Evolutionary conservation across 1,140 invertebrate genomes (phyloP), one percentile per base, ranked within the genome.

Genomic region (Dryas iulia): DNA sequence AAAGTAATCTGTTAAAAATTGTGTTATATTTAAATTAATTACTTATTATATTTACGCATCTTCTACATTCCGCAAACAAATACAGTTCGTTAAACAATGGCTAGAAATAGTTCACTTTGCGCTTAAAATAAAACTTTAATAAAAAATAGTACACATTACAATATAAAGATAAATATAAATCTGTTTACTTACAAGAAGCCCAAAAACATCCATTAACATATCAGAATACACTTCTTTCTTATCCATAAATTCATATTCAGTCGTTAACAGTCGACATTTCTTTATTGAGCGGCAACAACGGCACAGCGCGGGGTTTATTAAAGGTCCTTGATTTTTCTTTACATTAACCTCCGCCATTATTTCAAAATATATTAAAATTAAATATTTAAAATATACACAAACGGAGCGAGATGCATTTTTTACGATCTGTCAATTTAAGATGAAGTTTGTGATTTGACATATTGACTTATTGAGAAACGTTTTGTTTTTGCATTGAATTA

Each of bases 151-250:
- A 28, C 6, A 28, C 6, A 28, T 39, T 18, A 14, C n/a, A 2
- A 39, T 39, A 14, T 21, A 47, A 18, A 18, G 7, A 47, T 1
- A 47, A 47, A 25, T n/a, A 25, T 56, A 56, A 61, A 33, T 53
- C 8, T 12, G 18, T 66, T 69, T 24, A 73, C 61, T 69, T 71
- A 89, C 86, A 53, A 86, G 74, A 14, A 89, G 70, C 5, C 84
- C 84, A 70, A 86, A 89, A 39, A 82, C 80, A 64, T 89, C 85
- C 78, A 86, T 81, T 57, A 89, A 82, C 81, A 89, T 87, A 66
- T 89, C 86, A 1, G 85, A 83, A 75, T 89, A 89, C 10, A 87
- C 59, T 69, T 89, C 85, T 59, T 87, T 89, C 2, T 70, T 53
- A 0, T 79, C 83, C 66, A 71, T 77, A 75, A 82, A 87, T 8